Evolutionary conservation across 2,888 invertebrate genomes (phyloP), one percentile per base, ranked within the genome.

Genomic region (Torymus tubicola): DNA sequence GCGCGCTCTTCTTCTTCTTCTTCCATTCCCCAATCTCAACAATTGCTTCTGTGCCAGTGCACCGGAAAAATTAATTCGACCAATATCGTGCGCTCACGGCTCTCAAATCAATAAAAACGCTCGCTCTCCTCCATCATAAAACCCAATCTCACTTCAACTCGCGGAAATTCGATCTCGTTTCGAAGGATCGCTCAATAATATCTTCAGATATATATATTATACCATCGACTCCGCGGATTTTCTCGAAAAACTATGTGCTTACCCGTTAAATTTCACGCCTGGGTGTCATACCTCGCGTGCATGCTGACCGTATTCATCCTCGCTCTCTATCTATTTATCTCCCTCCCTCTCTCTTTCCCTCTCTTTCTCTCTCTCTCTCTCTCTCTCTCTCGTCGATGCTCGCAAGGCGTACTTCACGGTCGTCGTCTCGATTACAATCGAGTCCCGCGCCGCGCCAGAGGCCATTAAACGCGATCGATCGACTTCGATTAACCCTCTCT

Each of bases 121-220:
- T 31, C 31, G 31, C 31, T 31, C 31, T 31, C 31, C 31, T 31
- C 31, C 31, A 31, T 31, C 31, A 31, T 31, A 31, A 31, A 31
- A 31, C 31, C 31, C 31, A 31, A 31, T 31, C 31, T 31, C 31
- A 31, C 31, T 31, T 31, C 31, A 31, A 8, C 31, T 31, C 67
- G 57, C 18, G 63, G 73, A 74, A 73, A 69, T 58, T 69, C 61
- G 79, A 69, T 61, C 69, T 21, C 63, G 12, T 14, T 18, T 12
- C 16, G 71, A 71, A 55, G 72, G 73, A 81, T 77, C 75, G 75
- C 78, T 81, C 78, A 81, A 81, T 81, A 81, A 81, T 78, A 74
- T 70, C 53, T 31, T 42, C 24, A 13, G 21, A n/a, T 13, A 16
- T 24, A 2, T 10, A 18, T 4, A 12, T 10, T 24, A 42, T 42